Evolutionary conservation across 2,888 invertebrate genomes (phyloP).

Genomic region (Cactoblastis cactorum): DNA sequence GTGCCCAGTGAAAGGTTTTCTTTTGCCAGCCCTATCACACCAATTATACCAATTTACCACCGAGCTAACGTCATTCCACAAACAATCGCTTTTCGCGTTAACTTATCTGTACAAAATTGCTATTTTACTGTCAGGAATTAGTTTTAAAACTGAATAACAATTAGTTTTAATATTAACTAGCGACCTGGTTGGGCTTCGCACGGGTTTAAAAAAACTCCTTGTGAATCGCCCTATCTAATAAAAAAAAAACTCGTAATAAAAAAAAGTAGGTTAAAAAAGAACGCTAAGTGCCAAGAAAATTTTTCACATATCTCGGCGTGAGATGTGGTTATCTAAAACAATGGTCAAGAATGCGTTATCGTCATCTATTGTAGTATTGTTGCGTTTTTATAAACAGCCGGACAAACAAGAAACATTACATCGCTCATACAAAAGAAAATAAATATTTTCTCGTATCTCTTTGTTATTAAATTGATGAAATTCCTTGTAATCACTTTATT

Average conservation of each 20-base stretch:
- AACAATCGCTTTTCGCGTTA: slow-evolving; percentile 18
- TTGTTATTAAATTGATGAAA: too few relatives aligned
- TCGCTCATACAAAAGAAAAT: too few relatives aligned
- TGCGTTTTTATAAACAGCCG: neutral
- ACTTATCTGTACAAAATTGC: slow-evolving; percentile 21
- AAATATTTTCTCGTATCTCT: too few relatives aligned
- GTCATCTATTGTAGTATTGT: slow-evolving; percentile 7
- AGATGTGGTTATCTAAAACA: slow-evolving; percentile 5
- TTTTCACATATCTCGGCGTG: neutral
- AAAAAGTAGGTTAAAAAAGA: neutral
- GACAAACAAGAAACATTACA: too few relatives aligned
- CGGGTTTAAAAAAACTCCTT: too few relatives aligned
- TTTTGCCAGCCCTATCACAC: neutral
- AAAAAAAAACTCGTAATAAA: too few relatives aligned
- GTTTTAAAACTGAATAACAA: slow-evolving; percentile 15
- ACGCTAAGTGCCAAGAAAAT: neutral
- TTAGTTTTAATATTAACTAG: too few relatives aligned
- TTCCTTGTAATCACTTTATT: too few relatives aligned
- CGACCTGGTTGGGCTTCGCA: too few relatives aligned
- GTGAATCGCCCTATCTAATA: too few relatives aligned
- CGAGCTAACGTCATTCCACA: slow-evolving; percentile 1
- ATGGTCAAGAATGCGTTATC: neutral
- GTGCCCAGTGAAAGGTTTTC: too few relatives aligned
- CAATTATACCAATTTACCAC: neutral
- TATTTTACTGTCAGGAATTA: slow-evolving; percentile 17